Evolutionary conservation across 2,888 invertebrate species (phyloP).

Genomic region (Lasiommata megera): DNA sequence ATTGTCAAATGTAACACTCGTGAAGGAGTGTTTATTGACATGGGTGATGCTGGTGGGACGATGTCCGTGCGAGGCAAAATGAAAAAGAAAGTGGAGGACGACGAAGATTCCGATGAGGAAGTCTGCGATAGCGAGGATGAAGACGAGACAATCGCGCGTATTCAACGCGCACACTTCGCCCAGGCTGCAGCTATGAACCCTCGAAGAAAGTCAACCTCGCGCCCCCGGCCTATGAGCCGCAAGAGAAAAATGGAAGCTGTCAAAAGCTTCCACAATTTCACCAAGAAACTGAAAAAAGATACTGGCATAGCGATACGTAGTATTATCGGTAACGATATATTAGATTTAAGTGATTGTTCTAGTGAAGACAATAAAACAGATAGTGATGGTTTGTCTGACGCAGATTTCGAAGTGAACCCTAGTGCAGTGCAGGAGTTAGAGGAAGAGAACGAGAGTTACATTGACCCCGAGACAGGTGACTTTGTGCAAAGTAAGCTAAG

Average conservation of each 20-base stretch:
- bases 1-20: slow-evolving; percentile 24
- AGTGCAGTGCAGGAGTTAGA: slow-evolving; percentile 70
- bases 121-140: slow-evolving; percentile 71
- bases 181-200: slow-evolving; percentile 70
- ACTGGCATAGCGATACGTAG: slow-evolving; percentile 75
- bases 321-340: slow-evolving; percentile 71
- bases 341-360: slow-evolving; percentile 74
- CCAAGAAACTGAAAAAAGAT: slow-evolving; percentile 77
- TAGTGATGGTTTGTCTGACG: slow-evolving; percentile 76
- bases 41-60: slow-evolving; percentile 63
- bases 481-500: slow-evolving; percentile 56
- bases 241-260: slow-evolving; percentile 78
- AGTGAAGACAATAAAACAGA: slow-evolving; percentile 70
- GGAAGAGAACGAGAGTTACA: slow-evolving; percentile 74
- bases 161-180: slow-evolving; percentile 73
- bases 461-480: slow-evolving; percentile 77
- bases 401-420: slow-evolving; percentile 74
- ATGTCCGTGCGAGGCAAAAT: slow-evolving; percentile 56
- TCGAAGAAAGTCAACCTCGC: slow-evolving; percentile 59
- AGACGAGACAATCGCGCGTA: slow-evolving; percentile 73
- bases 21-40: slow-evolving; percentile 34
- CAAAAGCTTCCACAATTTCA: slow-evolving; percentile 74
- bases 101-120: slow-evolving; percentile 63
- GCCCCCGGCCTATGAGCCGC: slow-evolving; percentile 69
- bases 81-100: slow-evolving; percentile 54